phyloP scores from a whole-genome alignment of 1,140 invertebrate genomes.

The Anagrus nilaparvatae region DNA sequence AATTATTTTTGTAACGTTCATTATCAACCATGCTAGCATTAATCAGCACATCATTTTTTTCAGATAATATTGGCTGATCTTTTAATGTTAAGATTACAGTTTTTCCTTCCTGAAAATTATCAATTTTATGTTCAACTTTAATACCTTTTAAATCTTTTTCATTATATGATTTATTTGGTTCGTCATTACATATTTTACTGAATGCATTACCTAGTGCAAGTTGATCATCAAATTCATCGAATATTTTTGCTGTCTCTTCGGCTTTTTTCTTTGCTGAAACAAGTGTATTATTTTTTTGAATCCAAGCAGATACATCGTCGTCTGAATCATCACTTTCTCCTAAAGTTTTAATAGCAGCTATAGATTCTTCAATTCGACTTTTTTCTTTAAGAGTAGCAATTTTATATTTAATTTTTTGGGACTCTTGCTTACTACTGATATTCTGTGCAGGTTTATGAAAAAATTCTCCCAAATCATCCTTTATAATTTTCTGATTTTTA shows the following conservation, averaged over 20 bases:
- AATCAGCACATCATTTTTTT: constrained; percentile 77
- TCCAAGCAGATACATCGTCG: constrained; percentile 66
- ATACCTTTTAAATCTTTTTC: constrained; percentile 68
- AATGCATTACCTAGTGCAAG: constrained; percentile 82
- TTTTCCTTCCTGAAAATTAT: constrained; percentile 70
- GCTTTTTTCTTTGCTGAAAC: constrained; percentile 77
- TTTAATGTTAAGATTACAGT: constrained; percentile 85
- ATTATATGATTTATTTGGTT: constrained; percentile 53
- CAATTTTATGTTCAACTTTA: constrained; percentile 75
- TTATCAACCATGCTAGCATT: constrained; percentile 94
- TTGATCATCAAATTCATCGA: constrained; percentile 90
- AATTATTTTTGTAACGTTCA: constrained; percentile 79
- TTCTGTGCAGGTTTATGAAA: constrained; percentile 87
- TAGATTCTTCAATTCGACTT: constrained; percentile 55
- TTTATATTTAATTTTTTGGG: constrained; percentile 76
- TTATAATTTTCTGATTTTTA: constrained; percentile 46
- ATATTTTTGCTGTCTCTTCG: constrained; percentile 75
- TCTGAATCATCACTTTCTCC: constrained; percentile 68
- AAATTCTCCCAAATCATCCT: constrained; percentile 78
- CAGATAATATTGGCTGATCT: constrained; percentile 83
- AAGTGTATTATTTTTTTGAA: constrained; percentile 65
- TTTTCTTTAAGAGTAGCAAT: constrained; percentile 68
- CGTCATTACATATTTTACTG: constrained; percentile 59
- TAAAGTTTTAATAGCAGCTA: constrained; percentile 52
- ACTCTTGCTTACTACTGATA: constrained; percentile 58